A percentile compares a stretch with the other conserved stretches of the same genome.
These are phyloP conservation scores for Drosophila monieri DNA, from an alignment of 2,888 invertebrate genomes.

Conservation along the genomic window DNA sequence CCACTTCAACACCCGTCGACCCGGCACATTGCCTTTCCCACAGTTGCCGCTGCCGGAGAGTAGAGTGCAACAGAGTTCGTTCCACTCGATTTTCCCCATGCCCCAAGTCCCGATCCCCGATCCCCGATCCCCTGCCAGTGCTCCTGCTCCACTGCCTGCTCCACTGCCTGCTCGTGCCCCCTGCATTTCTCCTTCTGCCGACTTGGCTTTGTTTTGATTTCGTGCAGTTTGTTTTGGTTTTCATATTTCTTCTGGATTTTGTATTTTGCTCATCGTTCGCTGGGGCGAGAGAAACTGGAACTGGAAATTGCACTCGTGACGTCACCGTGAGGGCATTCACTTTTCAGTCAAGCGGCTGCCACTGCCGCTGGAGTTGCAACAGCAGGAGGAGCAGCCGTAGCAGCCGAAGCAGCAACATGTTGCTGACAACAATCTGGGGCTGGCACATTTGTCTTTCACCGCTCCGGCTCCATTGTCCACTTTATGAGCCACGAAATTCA, in stretches of 20 bases:
- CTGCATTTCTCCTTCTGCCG: conserved; percentile 1
- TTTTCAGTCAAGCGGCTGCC: conserved; percentile 46
- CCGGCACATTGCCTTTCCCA: conserved; percentile 68
- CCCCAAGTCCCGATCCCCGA: conserved; percentile 4
- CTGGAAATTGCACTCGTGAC: conserved; percentile 57
- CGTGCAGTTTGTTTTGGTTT: conserved; percentile 77
- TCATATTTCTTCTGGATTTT: conserved; percentile 80
- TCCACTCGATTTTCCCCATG: conserved; percentile 64
- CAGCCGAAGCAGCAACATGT: conserved; percentile 53
- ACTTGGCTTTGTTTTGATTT: conserved; percentile 72
- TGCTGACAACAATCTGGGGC: conserved; percentile 53
- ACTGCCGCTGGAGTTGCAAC: conserved; percentile 14
- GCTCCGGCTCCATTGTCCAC: conserved; percentile 56
- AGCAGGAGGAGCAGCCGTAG: conserved; percentile 23
- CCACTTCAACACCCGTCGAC: conserved; percentile 70
- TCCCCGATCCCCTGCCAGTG: neutral
- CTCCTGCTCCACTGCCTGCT: conserved; percentile 37
- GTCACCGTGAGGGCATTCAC: conserved; percentile 80
- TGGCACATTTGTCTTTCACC: conserved; percentile 41
- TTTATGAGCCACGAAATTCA: conserved; percentile 74
- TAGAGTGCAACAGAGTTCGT: conserved; percentile 79
- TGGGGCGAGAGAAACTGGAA: conserved; percentile 53
- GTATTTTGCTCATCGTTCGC: conserved; percentile 79
- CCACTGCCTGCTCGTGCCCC: conserved; percentile 23
- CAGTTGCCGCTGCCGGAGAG: conserved; percentile 48